Evolutionary conservation across 2,113 vertebrate species (phyloP).

Genomic region (Aegithalos caudatus): DNA sequence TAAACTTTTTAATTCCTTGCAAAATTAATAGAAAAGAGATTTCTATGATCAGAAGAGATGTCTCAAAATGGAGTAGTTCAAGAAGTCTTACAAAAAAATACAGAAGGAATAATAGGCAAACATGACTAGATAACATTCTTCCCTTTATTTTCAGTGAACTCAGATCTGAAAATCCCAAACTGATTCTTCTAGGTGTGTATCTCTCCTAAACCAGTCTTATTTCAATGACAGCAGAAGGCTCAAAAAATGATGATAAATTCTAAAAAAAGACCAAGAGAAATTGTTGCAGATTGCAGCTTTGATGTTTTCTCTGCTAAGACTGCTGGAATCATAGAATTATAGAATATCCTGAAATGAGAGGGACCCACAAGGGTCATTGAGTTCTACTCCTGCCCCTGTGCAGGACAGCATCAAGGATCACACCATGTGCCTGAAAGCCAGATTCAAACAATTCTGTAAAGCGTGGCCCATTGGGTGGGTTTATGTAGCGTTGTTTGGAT

Average conservation of each 20-base stretch:
- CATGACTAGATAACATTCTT: neutral
- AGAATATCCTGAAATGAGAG: neutral
- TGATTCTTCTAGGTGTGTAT: neutral
- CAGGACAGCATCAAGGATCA: neutral
- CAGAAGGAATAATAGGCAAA: neutral
- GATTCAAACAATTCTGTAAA: neutral
- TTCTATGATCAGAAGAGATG: neutral
- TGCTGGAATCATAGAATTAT: neutral
- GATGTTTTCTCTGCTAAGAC: neutral
- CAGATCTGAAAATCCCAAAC: neutral
- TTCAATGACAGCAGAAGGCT: neutral
- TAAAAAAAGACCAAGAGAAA: neutral
- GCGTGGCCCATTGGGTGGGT: neutral
- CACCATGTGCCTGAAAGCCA: accelerated
- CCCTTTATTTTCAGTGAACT: neutral
- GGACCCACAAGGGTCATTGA: neutral
- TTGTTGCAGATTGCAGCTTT: neutral
- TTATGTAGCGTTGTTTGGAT: too few species aligned
- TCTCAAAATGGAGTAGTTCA: neutral
- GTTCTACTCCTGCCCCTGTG: neutral
- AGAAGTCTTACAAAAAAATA: neutral
- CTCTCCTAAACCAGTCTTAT: neutral
- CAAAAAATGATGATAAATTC: neutral
- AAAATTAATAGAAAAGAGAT: neutral
- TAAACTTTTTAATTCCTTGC: neutral